These are phyloP conservation scores for Toxostoma redivivum DNA, from an alignment of 2,113 vertebrate genomes.

Conservation along the genomic window DNA sequence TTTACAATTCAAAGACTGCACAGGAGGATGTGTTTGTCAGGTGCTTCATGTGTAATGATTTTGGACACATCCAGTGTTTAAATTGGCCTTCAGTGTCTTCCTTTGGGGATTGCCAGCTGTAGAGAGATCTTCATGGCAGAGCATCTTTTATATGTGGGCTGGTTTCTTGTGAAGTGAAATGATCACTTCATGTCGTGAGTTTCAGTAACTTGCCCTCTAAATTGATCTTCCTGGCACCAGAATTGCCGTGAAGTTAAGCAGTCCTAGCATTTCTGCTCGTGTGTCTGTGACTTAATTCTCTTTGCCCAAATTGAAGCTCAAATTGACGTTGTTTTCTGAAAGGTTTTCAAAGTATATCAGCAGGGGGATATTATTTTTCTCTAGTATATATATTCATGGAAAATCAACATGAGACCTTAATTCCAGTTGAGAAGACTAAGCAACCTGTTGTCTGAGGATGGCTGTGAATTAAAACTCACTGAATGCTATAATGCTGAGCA, in stretches of 20 bases:
- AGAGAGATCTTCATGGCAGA: neutral
- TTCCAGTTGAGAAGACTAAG: neutral
- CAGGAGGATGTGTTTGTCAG: neutral
- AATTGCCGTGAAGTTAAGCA: neutral
- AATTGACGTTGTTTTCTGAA: neutral
- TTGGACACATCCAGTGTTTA: neutral
- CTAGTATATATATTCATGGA: neutral
- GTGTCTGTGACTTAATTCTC: neutral
- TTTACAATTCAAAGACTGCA: neutral
- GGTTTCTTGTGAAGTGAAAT: neutral
- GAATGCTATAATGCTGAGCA: neutral
- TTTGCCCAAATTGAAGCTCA: neutral
- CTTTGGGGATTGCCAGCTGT: neutral
- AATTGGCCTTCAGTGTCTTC: accelerated
- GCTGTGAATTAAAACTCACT: neutral
- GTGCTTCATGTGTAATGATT: neutral
- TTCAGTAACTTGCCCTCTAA: neutral
- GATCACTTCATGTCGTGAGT: neutral
- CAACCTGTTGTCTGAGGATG: neutral
- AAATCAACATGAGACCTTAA: neutral
- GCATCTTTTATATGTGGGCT: neutral
- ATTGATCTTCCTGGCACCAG: neutral
- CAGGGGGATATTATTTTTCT: neutral
- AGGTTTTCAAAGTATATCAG: neutral
- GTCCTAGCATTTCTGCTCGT: neutral